phyloP scores from a whole-genome alignment of 2,888 invertebrate species.

The Cacoxenus indagator region DNA sequence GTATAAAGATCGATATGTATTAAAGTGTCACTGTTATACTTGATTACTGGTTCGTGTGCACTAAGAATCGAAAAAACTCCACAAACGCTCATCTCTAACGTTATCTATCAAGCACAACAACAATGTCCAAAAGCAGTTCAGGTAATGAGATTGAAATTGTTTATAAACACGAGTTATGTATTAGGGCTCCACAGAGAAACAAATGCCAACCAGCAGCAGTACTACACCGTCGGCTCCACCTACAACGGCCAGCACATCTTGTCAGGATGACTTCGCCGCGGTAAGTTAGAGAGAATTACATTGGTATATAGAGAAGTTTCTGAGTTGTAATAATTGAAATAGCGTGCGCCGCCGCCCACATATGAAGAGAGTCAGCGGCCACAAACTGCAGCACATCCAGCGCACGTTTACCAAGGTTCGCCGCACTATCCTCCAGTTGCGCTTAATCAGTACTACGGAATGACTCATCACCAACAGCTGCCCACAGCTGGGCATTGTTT shows the following conservation, averaged over 20 bases:
- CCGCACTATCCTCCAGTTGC: slow-evolving; percentile 25
- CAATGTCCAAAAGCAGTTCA: neutral
- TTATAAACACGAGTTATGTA: neutral
- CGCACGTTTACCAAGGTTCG: neutral
- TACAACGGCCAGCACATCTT: neutral
- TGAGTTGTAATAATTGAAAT: neutral
- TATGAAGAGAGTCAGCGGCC: slow-evolving; percentile 67
- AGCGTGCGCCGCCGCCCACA: slow-evolving; percentile 67
- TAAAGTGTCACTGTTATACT: no score
- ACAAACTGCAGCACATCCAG: neutral
- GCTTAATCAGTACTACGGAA: slow-evolving; percentile 55
- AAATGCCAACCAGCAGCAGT: neutral
- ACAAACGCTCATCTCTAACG: neutral
- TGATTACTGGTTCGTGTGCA: neutral
- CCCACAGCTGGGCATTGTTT: slow-evolving; percentile 27
- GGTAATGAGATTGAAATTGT: neutral
- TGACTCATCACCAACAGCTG: slow-evolving; percentile 54
- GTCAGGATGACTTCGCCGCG: slow-evolving; percentile 3
- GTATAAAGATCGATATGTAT: no score
- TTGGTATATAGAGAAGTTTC: neutral
- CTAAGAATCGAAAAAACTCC: no score
- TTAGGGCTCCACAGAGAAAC: neutral
- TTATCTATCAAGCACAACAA: neutral
- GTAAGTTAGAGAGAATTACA: neutral
- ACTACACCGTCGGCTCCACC: neutral